These are phyloP conservation scores for Lophochroa leadbeateri DNA, from an alignment of 2,113 vertebrate species.

Conservation along the genomic window DNA sequence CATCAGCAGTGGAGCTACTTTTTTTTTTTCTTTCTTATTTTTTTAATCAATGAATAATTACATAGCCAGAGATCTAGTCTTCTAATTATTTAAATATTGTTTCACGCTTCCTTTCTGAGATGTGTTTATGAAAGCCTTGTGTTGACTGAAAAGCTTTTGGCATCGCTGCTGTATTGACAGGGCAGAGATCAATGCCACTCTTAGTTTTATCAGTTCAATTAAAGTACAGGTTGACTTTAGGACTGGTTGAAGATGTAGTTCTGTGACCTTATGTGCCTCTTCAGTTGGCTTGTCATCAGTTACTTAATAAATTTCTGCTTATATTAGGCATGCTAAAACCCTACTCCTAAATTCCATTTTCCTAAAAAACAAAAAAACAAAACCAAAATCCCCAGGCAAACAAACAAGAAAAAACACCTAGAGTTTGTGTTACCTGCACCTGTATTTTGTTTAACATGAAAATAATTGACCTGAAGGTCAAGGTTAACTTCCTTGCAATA, in stretches of 20 bases:
- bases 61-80: background rate
- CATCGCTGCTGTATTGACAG: accelerated
- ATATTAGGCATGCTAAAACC: background rate
- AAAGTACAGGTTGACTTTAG: background rate
- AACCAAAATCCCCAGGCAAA: background rate
- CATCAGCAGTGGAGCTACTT: background rate
- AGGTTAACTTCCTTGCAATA: background rate
- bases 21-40: background rate
- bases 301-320: background rate
- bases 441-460: background rate
- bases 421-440: background rate
- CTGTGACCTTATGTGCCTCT: background rate
- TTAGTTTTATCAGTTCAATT: background rate
- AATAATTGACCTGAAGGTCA: background rate
- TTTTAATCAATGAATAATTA: background rate
- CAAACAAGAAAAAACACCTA: background rate
- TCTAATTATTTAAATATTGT: background rate
- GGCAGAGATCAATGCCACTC: background rate
- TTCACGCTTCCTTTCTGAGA: background rate
- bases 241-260: background rate
- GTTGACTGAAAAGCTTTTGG: background rate
- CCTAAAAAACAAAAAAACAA: background rate
- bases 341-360: background rate
- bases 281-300: background rate
- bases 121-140: background rate